A percentile compares a stretch with the other conserved stretches of the same genome.
phyloP scores from a whole-genome alignment of 2,113 vertebrate genomes.

The Machaerirhynchus nigripectus region DNA sequence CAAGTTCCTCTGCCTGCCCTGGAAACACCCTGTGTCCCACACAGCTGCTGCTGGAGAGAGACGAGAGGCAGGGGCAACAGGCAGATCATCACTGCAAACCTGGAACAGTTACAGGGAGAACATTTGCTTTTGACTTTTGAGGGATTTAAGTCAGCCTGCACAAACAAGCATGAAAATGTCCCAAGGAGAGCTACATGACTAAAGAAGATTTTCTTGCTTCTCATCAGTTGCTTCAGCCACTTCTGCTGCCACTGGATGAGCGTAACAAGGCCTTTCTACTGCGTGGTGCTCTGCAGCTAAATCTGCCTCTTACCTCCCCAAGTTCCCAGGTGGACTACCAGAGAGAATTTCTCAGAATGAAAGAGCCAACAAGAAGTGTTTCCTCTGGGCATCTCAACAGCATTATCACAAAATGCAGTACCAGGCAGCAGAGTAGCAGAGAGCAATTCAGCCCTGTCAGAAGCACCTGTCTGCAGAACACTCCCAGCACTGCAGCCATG shows the following conservation, averaged over 20 bases:
- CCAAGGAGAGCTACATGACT: neutral
- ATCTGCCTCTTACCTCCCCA: neutral
- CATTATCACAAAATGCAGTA: slow-evolving; percentile 3
- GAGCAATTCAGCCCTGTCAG: neutral
- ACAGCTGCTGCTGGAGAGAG: neutral
- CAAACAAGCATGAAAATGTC: neutral
- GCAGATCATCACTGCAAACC: neutral
- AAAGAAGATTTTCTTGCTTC: neutral
- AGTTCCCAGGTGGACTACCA: neutral
- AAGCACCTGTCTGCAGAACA: neutral
- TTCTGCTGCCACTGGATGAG: neutral
- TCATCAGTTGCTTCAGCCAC: neutral
- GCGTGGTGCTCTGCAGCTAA: neutral
- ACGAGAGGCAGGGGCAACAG: neutral
- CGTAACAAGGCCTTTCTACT: neutral
- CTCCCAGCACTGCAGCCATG: neutral
- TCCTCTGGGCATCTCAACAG: slow-evolving; percentile 31
- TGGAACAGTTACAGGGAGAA: neutral
- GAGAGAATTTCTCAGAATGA: slow-evolving; percentile 11
- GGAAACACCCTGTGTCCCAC: neutral
- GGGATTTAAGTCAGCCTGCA: neutral
- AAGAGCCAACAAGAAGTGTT: neutral
- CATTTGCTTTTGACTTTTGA: neutral
- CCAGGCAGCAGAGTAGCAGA: neutral
- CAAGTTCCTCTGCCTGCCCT: neutral